These are phyloP conservation scores for Platysteira castanea DNA, from an alignment of 2,113 vertebrate genomes.

Conservation along the genomic window DNA sequence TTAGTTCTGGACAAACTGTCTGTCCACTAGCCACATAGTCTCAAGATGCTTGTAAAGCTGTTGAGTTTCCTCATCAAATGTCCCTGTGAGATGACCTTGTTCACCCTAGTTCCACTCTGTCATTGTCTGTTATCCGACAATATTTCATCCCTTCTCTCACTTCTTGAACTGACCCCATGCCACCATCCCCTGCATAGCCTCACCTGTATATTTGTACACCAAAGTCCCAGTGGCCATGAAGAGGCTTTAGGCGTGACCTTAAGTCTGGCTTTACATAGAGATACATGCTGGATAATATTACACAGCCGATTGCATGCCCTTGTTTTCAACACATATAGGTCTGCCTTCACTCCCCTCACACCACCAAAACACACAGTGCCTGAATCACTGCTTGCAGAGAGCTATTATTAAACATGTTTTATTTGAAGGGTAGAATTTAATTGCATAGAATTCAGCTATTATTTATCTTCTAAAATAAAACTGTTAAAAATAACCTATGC, in stretches of 20 bases:
- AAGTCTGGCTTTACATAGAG: not conserved
- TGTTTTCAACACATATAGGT: not conserved
- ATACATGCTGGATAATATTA: not conserved
- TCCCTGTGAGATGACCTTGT: not conserved
- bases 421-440: not conserved
- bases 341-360: not conserved
- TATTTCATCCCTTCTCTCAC: not conserved
- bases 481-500: not conserved
- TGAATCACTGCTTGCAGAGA: not conserved
- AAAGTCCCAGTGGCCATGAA: not conserved
- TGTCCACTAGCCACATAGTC: not conserved
- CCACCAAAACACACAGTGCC: not conserved
- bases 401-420: not conserved
- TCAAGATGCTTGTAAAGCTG: not conserved
- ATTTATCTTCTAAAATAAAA: not conserved
- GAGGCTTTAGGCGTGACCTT: not conserved
- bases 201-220: not conserved
- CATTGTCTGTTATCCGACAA: not conserved
- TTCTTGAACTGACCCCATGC: not conserved
- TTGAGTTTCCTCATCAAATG: not conserved
- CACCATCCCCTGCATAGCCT: not conserved
- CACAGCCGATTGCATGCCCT: not conserved
- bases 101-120: not conserved
- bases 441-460: not conserved
- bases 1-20: not conserved